Evolutionary conservation across 1,140 invertebrate species (phyloP).

Genomic region (Potamilus streckersoni): DNA sequence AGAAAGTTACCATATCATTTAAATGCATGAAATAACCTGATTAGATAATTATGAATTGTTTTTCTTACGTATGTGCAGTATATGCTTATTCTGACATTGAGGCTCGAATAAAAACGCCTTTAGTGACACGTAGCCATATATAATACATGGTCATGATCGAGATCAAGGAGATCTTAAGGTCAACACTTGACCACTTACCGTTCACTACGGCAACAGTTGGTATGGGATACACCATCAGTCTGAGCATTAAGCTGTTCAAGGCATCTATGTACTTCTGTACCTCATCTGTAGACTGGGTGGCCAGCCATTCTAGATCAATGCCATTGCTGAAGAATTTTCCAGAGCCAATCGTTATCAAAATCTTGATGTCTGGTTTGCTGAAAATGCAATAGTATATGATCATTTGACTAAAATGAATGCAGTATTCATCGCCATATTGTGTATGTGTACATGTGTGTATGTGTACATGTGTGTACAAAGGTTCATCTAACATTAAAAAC

Average conservation of each 20-base stretch:
- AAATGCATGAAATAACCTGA: too few species aligned
- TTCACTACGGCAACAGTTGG: constrained; percentile 19
- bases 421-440: too few species aligned
- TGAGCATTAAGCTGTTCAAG: neutral
- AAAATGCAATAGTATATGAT: neutral
- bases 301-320: constrained; percentile 16
- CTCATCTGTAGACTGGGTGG: neutral
- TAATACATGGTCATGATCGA: neutral
- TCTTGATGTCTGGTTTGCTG: constrained; percentile 10
- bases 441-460: too few species aligned
- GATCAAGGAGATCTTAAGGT: neutral
- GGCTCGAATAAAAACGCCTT: neutral
- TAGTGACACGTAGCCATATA: too few species aligned
- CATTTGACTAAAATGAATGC: neutral
- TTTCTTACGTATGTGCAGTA: too few species aligned
- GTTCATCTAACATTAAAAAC: too few species aligned
- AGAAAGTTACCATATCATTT: too few species aligned
- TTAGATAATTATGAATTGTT: too few species aligned
- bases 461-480: too few species aligned
- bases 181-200: neutral
- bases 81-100: too few species aligned
- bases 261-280: neutral
- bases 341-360: constrained; percentile 11
- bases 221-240: constrained; percentile 17
- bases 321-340: constrained; percentile 20